Percentiles rank a stretch among this genome's conserved stretches.
These are phyloP conservation scores for Coptodon bakossiorum DNA, from an alignment of 2,113 vertebrate genomes.

Conservation along the genomic window DNA sequence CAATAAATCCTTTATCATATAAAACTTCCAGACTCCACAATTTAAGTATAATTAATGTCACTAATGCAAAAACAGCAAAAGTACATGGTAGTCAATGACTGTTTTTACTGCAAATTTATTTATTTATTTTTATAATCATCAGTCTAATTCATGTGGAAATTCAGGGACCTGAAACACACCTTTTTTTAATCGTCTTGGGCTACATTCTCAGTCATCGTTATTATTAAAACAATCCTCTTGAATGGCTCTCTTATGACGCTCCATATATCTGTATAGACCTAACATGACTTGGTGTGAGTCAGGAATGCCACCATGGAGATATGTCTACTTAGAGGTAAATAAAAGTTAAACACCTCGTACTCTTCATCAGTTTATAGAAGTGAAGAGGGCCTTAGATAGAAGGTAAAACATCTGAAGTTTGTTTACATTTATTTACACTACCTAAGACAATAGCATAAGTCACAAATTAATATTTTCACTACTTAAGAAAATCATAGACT, in stretches of 20 bases:
- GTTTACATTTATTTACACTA: not conserved
- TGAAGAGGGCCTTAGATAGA: not conserved
- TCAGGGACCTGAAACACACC: not conserved
- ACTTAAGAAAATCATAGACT: not conserved
- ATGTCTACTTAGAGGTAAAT: accelerated
- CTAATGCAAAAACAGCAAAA: not conserved
- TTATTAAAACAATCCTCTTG: not conserved
- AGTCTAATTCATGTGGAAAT: not conserved
- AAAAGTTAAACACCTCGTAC: accelerated
- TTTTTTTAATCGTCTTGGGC: not conserved
- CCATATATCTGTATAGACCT: not conserved
- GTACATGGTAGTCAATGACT: not conserved
- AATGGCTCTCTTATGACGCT: accelerated
- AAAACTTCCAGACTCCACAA: not conserved
- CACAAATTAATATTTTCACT: not conserved
- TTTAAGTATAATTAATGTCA: not conserved
- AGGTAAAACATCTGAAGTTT: not conserved
- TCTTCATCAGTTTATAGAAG: not conserved
- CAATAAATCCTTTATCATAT: not conserved
- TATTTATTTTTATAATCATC: not conserved
- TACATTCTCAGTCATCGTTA: not conserved
- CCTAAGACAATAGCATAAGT: not conserved
- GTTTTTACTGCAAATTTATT: not conserved
- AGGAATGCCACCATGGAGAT: accelerated
- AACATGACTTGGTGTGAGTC: not conserved